These are phyloP conservation scores for Aphelinus certus DNA, from an alignment of 1,140 invertebrate species.

Conservation along the genomic window DNA sequence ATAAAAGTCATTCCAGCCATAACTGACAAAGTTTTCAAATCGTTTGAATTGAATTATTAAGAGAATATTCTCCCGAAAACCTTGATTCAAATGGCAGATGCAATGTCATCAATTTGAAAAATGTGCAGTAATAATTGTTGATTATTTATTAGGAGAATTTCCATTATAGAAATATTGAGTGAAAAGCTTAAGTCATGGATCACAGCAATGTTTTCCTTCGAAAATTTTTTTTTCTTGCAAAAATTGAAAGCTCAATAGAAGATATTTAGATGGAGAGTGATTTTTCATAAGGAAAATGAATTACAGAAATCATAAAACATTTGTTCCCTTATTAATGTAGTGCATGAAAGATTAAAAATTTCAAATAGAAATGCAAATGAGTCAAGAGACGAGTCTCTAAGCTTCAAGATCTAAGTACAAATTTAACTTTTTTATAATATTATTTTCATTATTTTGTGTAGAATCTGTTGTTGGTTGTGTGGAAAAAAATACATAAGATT, in stretches of 20 bases:
- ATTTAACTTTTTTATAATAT: slow-evolving; percentile 31
- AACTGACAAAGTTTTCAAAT: no score
- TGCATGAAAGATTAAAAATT: no score
- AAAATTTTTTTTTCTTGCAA: slow-evolving; percentile 19
- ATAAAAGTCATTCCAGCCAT: no score
- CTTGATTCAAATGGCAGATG: no score
- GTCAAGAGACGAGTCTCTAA: slow-evolving; percentile 30
- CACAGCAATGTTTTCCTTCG: slow-evolving; percentile 8
- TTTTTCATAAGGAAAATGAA: slow-evolving; percentile 17
- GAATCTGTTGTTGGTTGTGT: slow-evolving; percentile 40
- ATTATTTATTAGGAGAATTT: no score
- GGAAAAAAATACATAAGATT: no score
- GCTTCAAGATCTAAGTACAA: slow-evolving; percentile 4
- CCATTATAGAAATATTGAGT: slow-evolving; percentile 29
- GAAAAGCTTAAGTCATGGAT: slow-evolving; percentile 28
- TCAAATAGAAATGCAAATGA: background rate
- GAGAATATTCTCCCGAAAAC: no score
- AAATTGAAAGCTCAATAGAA: slow-evolving; percentile 9
- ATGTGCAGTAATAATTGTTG: no score
- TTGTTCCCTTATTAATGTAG: background rate
- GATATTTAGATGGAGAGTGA: background rate
- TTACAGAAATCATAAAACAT: slow-evolving; percentile 33
- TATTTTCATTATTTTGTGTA: slow-evolving; percentile 38
- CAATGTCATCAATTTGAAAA: no score
- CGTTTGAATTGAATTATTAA: no score